Evolutionary conservation across 2,113 vertebrate species (phyloP).

Genomic region (Pteronura brasiliensis): DNA sequence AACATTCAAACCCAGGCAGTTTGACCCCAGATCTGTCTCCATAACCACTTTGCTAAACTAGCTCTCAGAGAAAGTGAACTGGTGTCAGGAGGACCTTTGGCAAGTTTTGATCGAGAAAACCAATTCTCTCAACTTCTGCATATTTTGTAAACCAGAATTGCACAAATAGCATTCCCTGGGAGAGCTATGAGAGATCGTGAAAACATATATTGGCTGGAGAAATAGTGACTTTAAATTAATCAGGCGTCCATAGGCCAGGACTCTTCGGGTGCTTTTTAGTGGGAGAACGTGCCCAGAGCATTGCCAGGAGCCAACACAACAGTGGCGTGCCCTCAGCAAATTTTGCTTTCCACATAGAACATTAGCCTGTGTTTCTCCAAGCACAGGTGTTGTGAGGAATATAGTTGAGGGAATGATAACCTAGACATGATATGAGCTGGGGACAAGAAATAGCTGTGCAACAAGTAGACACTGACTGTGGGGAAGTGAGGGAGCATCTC

Average conservation of each 20-base stretch:
- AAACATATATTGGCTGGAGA: not conserved
- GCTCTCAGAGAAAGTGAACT: not conserved
- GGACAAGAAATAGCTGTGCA: not conserved
- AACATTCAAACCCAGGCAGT: not conserved
- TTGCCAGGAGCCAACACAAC: not conserved
- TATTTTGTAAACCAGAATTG: not conserved
- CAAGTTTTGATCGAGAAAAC: not conserved
- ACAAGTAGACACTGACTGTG: not conserved
- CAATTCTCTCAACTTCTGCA: not conserved
- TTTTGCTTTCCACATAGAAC: not conserved
- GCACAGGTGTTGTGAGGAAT: not conserved
- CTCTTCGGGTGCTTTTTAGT: not conserved
- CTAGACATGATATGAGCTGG: not conserved
- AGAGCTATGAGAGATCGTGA: not conserved
- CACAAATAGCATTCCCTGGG: not conserved
- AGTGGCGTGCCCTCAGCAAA: not conserved
- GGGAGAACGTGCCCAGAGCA: not conserved
- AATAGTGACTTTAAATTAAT: not conserved
- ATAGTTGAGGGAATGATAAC: not conserved
- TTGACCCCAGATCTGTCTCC: not conserved
- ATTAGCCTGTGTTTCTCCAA: not conserved
- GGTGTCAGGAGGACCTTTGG: not conserved
- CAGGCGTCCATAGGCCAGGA: not conserved
- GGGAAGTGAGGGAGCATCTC: not conserved
- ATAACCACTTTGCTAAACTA: accelerated